Percentiles rank a stretch among this genome's conserved stretches.
These are phyloP conservation scores for Myotis davidii DNA, from an alignment of 2,113 vertebrate species.

Conservation along the genomic window DNA sequence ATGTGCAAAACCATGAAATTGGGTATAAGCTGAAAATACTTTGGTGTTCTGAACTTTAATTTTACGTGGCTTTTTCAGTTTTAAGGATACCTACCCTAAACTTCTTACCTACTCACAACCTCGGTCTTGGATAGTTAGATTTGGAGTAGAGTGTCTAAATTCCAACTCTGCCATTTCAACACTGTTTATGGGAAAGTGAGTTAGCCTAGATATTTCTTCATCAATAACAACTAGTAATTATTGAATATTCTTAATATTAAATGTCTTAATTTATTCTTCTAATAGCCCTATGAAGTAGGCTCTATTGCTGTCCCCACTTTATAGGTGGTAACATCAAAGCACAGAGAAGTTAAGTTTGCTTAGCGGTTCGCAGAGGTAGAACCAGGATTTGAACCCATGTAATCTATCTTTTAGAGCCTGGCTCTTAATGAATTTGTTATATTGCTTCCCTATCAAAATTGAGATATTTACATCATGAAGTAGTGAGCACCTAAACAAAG, in stretches of 20 bases:
- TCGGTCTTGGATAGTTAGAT: neutral
- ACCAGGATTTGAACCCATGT: neutral
- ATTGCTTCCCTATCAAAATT: neutral
- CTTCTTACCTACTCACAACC: neutral
- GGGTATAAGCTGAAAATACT: neutral
- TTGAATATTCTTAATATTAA: constrained; percentile 24
- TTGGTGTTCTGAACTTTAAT: neutral
- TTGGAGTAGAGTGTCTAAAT: neutral
- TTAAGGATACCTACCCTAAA: neutral
- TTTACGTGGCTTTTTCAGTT: constrained; percentile 25
- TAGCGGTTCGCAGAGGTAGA: neutral
- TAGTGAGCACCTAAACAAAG: neutral
- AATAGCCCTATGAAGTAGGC: neutral
- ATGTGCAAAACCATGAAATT: neutral
- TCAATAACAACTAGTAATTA: neutral
- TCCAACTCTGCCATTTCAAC: constrained; percentile 23
- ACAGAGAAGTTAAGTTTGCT: neutral
- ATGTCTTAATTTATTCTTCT: neutral
- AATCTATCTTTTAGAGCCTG: neutral
- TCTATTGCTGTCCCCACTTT: neutral
- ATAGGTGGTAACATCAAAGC: neutral
- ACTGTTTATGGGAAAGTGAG: neutral
- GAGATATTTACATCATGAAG: neutral
- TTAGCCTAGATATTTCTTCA: neutral
- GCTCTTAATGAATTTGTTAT: neutral